Conservation (phyloP, 1,140 invertebrate species). For the Heliconius melpomene region DNA sequence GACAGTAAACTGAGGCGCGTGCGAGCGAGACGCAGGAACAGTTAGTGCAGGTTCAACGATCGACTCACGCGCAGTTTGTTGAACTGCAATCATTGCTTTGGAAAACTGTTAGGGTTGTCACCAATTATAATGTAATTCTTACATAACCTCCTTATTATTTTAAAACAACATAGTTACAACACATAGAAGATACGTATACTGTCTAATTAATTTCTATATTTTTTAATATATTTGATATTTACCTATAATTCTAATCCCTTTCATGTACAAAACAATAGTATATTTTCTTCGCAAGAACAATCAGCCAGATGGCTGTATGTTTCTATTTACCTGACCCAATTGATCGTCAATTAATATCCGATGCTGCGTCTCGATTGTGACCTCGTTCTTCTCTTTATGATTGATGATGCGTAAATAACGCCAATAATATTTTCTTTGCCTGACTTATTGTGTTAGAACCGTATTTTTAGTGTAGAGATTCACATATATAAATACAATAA, state of each 20-base stretch:
- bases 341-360: slow-evolving; percentile 22
- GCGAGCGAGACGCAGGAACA: slow-evolving; percentile 60
- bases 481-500: no score
- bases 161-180: neutral
- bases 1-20: slow-evolving; percentile 33
- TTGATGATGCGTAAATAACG: neutral
- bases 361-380: slow-evolving; percentile 2
- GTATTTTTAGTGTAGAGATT: neutral
- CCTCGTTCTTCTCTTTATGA: slow-evolving; percentile 11
- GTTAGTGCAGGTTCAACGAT: slow-evolving; percentile 76
- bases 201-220: no score
- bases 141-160: neutral
- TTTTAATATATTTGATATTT: neutral
- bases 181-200: no score
- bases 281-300: neutral
- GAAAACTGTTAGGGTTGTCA: slow-evolving; percentile 69
- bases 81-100: slow-evolving; percentile 77
- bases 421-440: neutral
- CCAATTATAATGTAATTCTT: neutral
- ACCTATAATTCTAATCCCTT: neutral
- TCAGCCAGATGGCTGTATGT: neutral
- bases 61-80: slow-evolving; percentile 77
- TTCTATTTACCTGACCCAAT: slow-evolving; percentile 19
- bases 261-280: neutral
- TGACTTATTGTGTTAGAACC: no score